A percentile compares a stretch with the other conserved stretches of the same genome.
Conservation (phyloP, 2,113 vertebrate genomes). For the Phycodurus eques region DNA sequence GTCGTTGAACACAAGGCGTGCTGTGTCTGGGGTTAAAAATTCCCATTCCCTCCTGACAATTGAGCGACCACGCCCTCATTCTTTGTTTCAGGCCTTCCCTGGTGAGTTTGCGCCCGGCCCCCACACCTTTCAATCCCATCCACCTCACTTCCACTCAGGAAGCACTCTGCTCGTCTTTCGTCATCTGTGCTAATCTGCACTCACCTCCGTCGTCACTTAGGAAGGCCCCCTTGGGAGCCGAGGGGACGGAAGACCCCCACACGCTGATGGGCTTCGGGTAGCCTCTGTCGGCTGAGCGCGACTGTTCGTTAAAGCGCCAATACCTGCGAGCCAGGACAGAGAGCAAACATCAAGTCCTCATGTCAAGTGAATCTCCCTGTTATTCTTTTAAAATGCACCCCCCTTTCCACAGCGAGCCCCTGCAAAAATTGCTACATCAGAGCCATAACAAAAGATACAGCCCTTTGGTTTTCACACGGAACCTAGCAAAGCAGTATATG, state of each 20-base stretch:
- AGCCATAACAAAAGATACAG: too few species aligned
- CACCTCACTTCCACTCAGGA: background rate
- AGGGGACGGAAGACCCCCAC: slow-evolving; percentile 90
- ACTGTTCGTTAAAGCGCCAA: slow-evolving; percentile 95
- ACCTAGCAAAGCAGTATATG: too few species aligned
- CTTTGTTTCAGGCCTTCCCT: slow-evolving; percentile 42
- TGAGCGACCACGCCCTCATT: slow-evolving; percentile 28
- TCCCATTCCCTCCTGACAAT: slow-evolving; percentile 3
- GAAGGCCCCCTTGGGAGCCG: slow-evolving; percentile 89
- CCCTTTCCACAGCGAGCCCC: too few species aligned
- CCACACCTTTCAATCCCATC: background rate
- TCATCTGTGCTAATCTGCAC: slow-evolving; percentile 26
- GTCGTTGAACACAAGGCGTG: too few species aligned
- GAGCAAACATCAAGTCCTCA: slow-evolving; percentile 10
- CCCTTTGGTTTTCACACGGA: too few species aligned
- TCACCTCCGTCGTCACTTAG: slow-evolving; percentile 89
- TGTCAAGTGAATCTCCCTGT: background rate
- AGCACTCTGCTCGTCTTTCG: background rate
- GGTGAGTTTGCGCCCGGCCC: background rate
- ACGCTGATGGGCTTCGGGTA: slow-evolving; percentile 92
- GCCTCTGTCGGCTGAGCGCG: slow-evolving; percentile 78
- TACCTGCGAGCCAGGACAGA: slow-evolving; percentile 76
- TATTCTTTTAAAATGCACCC: too few species aligned
- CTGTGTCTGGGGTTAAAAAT: background rate
- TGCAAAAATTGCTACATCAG: too few species aligned